These are phyloP conservation scores for Chouioia cunea DNA, from an alignment of 2,888 invertebrate genomes.

Conservation along the genomic window DNA sequence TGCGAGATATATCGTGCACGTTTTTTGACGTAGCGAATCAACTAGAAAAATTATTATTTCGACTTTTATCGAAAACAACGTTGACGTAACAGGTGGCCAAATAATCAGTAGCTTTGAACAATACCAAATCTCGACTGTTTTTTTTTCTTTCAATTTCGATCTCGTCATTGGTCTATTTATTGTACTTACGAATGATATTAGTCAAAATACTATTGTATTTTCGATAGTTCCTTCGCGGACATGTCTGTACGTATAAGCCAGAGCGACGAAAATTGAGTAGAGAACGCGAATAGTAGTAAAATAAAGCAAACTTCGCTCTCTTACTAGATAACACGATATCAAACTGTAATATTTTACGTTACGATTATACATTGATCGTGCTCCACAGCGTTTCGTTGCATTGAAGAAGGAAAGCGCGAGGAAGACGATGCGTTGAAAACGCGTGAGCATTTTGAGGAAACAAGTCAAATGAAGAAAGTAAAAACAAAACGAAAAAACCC, in stretches of 20 bases:
- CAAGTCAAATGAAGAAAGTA: slow-evolving; percentile 31
- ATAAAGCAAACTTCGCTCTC: slow-evolving; percentile 30
- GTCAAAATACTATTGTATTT: slow-evolving; percentile 53
- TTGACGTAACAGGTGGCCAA: too few species aligned
- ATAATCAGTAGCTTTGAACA: too few species aligned
- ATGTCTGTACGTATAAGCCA: slow-evolving; percentile 38
- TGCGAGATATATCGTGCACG: too few species aligned
- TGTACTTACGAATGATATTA: slow-evolving; percentile 29
- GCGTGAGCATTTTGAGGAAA: slow-evolving; percentile 15
- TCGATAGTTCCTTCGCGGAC: slow-evolving; percentile 55
- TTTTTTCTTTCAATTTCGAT: too few species aligned
- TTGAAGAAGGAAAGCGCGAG: neutral
- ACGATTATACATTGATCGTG: slow-evolving; percentile 46
- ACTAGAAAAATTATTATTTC: too few species aligned
- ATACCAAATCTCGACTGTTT: too few species aligned
- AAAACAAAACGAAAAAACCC: slow-evolving; percentile 33
- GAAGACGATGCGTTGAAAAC: slow-evolving; percentile 32
- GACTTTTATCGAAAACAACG: too few species aligned
- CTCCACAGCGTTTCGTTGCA: slow-evolving; percentile 47
- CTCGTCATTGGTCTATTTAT: too few species aligned
- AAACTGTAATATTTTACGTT: slow-evolving; percentile 51
- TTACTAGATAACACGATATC: slow-evolving; percentile 11
- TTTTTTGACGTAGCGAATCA: too few species aligned
- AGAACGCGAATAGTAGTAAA: too few species aligned
- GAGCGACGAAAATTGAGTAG: too few species aligned